Conservation (phyloP, 2,797 vertebrate species). For the Ceyx erithaca region DNA sequence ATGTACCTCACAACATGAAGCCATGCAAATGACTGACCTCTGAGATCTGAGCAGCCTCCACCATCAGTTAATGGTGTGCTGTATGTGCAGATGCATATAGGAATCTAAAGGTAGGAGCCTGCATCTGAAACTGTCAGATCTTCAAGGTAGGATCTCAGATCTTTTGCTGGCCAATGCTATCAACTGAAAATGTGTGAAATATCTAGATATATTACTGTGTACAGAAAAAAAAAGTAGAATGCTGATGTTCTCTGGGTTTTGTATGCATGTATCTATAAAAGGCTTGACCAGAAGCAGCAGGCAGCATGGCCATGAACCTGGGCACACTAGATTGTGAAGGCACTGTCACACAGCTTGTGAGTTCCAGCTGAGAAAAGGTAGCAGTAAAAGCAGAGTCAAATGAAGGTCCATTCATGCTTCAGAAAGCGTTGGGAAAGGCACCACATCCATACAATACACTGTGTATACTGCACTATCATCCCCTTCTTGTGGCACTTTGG, state of each 20-base stretch:
- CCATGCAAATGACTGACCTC: constrained; percentile 23
- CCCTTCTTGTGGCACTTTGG: constrained; percentile 54
- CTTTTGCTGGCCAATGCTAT: neutral
- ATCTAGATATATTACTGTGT: fast-evolving
- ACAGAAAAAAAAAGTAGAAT: neutral
- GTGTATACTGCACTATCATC: constrained; percentile 43
- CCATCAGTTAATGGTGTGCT: neutral
- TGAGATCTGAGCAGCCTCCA: neutral
- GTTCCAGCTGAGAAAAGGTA: constrained; percentile 24
- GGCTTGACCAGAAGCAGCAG: neutral
- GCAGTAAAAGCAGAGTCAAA: constrained; percentile 39
- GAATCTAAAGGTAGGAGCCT: neutral
- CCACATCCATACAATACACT: neutral
- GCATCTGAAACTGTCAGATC: neutral
- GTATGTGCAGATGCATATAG: neutral
- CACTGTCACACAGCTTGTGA: neutral
- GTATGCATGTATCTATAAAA: neutral
- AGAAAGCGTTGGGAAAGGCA: constrained; percentile 36
- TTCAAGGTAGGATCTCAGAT: neutral
- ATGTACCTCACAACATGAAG: neutral
- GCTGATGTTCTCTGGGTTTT: neutral
- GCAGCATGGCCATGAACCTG: fast-evolving
- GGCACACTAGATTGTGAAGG: neutral
- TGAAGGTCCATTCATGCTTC: constrained; percentile 54
- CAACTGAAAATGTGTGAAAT: neutral